These are phyloP conservation scores for Trachythela sp. DNA, from an alignment of 64 coral and sea anemone genomes.

Conservation along the genomic window DNA sequence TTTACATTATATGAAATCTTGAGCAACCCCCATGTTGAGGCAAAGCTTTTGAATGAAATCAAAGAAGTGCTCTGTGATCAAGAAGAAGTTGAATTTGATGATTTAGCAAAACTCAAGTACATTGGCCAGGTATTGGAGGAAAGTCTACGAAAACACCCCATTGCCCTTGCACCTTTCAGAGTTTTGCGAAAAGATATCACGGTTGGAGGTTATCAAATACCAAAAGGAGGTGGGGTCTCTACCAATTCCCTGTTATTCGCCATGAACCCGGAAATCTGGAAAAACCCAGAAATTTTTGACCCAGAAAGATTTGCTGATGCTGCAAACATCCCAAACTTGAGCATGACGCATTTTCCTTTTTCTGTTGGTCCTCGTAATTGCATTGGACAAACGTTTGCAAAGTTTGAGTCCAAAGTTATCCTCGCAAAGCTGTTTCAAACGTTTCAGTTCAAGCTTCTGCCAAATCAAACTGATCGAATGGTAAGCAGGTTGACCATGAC, in stretches of 20 bases:
- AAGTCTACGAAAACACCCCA: background rate
- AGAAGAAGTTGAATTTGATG: background rate
- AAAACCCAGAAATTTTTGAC: background rate
- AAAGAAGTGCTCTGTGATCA: background rate
- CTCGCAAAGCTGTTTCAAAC: background rate
- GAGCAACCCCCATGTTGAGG: too few species aligned
- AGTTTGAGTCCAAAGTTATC: background rate
- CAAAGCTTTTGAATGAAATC: too few species aligned
- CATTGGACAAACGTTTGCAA: background rate
- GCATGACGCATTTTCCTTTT: too few species aligned
- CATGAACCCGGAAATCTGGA: background rate
- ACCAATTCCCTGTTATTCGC: too few species aligned
- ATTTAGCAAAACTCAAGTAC: background rate
- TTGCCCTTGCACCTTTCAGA: background rate
- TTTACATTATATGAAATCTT: too few species aligned
- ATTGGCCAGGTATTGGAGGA: background rate
- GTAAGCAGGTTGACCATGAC: background rate
- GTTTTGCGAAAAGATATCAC: background rate
- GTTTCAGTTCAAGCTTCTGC: background rate
- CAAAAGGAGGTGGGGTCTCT: too few species aligned
- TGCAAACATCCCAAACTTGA: too few species aligned
- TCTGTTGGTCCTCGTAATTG: too few species aligned
- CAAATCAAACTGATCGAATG: background rate
- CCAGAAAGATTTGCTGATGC: too few species aligned
- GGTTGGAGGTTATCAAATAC: background rate